Conservation (phyloP, 2,888 invertebrate species). For the Nymphalis urticae region DNA sequence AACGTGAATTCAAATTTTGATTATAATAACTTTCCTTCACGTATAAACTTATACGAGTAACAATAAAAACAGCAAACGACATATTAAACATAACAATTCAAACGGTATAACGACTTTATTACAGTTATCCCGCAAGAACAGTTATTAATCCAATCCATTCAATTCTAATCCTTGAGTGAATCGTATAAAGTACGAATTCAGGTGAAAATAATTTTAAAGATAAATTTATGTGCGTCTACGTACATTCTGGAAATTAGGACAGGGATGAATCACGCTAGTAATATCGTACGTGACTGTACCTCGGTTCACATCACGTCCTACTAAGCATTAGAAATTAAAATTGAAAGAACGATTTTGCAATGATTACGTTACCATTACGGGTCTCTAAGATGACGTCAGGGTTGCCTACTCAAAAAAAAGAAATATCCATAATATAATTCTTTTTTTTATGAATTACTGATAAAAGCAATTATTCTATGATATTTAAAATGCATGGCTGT, state of each 20-base stretch:
- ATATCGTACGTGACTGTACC: slow-evolving; percentile 46
- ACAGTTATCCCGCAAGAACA: slow-evolving; percentile 22
- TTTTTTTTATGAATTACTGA: too few species aligned
- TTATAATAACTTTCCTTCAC: slow-evolving; percentile 23
- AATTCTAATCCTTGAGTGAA: slow-evolving; percentile 4
- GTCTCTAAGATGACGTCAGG: slow-evolving; percentile 14
- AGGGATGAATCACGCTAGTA: slow-evolving; percentile 41
- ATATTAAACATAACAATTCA: slow-evolving; percentile 40
- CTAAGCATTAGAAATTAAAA: slow-evolving; percentile 37
- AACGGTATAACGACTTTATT: slow-evolving; percentile 32
- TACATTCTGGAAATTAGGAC: slow-evolving; percentile 39
- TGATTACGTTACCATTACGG: slow-evolving; percentile 15
- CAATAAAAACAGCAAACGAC: slow-evolving; percentile 36
- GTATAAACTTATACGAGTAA: slow-evolving; percentile 29
- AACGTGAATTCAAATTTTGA: slow-evolving; percentile 25
- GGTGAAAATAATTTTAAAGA: slow-evolving; percentile 8
- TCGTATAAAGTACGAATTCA: slow-evolving; percentile 9
- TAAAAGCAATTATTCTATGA: too few species aligned
- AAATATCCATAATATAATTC: too few species aligned
- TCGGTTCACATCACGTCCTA: slow-evolving; percentile 30
- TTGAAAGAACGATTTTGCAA: slow-evolving; percentile 31
- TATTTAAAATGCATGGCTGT: too few species aligned
- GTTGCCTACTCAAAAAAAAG: background rate
- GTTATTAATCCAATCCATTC: background rate
- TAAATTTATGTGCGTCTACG: slow-evolving; percentile 22